Percentiles rank a stretch among this genome's conserved stretches.
Conservation (phyloP, 2,797 vertebrate genomes). For the Takifugu rubripes region DNA sequence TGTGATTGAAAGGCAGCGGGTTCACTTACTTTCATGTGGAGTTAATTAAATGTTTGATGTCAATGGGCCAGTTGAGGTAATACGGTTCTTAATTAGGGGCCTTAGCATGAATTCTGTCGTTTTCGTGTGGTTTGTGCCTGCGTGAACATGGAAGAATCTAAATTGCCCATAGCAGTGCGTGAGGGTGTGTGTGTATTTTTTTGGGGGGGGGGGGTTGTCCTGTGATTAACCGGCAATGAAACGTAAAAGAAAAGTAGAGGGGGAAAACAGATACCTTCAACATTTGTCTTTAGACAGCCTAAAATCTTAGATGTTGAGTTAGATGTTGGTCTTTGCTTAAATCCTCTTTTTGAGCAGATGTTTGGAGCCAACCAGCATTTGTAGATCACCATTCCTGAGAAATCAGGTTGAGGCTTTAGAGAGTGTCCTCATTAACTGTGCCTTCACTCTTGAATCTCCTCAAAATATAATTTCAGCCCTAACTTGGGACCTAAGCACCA, state of each 20-base stretch:
- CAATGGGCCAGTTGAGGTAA: too few relatives aligned
- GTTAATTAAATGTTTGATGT: constrained; percentile 9
- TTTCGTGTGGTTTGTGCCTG: too few relatives aligned
- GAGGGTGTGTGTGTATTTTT: too few relatives aligned
- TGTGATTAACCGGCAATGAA: neutral
- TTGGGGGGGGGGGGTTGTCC: too few relatives aligned
- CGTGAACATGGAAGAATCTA: too few relatives aligned
- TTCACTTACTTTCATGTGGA: constrained; percentile 34
- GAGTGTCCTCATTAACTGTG: constrained; percentile 41
- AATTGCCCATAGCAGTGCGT: too few relatives aligned
- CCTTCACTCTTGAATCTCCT: constrained; percentile 34
- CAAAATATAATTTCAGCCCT: constrained; percentile 30
- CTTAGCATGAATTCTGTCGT: too few relatives aligned
- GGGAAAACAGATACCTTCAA: neutral
- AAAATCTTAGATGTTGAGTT: constrained; percentile 3
- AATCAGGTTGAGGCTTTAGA: constrained; percentile 30
- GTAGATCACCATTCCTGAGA: constrained; percentile 40
- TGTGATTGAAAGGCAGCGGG: constrained; percentile 54
- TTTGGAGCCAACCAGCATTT: constrained; percentile 30
- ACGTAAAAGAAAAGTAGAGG: neutral
- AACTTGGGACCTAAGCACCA: constrained; percentile 28
- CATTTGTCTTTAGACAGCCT: constrained; percentile 26
- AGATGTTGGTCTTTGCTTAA: constrained; percentile 6
- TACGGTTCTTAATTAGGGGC: too few relatives aligned
- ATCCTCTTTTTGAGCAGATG: constrained; percentile 13